Evolutionary conservation across 2,797 vertebrate genomes (phyloP).

Genomic region (Urophycis tenuis): DNA sequence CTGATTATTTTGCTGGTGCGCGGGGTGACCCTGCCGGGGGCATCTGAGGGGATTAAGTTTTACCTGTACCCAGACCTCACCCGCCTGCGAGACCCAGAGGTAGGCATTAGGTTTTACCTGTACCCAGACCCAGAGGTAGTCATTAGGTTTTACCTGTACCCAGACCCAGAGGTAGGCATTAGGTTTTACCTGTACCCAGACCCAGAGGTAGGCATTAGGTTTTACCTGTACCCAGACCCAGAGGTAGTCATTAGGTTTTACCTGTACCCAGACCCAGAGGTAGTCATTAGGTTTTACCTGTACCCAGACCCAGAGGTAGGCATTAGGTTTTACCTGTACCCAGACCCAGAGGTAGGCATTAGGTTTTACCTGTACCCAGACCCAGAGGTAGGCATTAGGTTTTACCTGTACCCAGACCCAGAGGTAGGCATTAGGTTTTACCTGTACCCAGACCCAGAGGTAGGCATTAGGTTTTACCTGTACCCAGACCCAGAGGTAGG

Average conservation of each 20-base stretch:
- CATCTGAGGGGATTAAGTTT: slow-evolving; percentile 92
- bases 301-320: slow-evolving; percentile 94
- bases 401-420: slow-evolving; percentile 86
- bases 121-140: slow-evolving; percentile 96
- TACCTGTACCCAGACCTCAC: slow-evolving; percentile 92
- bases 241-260: too few relatives aligned
- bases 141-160: slow-evolving; percentile 99
- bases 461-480: too few relatives aligned
- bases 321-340: too few relatives aligned
- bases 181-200: too few relatives aligned
- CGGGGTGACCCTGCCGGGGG: slow-evolving; percentile 92
- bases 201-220: slow-evolving; percentile 99
- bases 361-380: slow-evolving; percentile 98
- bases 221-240: slow-evolving; percentile 96
- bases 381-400: too few relatives aligned
- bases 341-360: slow-evolving; percentile 99
- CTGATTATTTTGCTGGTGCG: slow-evolving; percentile 89
- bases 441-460: slow-evolving; percentile 92
- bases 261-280: slow-evolving; percentile 92
- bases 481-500: slow-evolving; percentile 95
- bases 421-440: slow-evolving; percentile 99
- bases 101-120: slow-evolving; percentile 99
- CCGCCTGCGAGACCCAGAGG: slow-evolving; percentile 92
- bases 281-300: slow-evolving; percentile 99
- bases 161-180: too few relatives aligned